phyloP scores from a whole-genome alignment of 2,113 vertebrate genomes.

The Notarius lentiginosus region DNA sequence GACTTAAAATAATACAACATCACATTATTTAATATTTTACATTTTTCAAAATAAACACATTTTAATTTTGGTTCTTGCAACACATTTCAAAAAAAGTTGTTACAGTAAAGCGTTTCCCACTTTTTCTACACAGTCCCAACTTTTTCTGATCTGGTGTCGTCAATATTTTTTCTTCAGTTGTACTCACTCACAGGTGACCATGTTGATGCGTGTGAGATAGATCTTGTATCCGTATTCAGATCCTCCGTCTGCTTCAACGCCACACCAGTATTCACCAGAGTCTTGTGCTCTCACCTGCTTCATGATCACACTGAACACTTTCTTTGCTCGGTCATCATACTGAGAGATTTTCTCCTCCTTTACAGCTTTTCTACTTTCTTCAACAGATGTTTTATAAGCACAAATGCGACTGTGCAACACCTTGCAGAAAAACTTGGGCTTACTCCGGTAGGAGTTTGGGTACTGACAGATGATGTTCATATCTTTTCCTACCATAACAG shows the following conservation, averaged over 20 bases:
- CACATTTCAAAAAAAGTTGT: no score
- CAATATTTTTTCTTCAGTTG: no score
- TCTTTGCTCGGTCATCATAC: conserved; percentile 11
- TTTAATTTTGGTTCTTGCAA: no score
- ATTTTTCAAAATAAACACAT: no score
- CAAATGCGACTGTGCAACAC: neutral
- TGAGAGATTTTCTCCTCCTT: neutral
- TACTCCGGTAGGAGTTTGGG: conserved; percentile 1
- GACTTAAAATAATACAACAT: no score
- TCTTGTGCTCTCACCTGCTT: neutral
- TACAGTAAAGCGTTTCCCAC: no score
- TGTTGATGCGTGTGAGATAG: conserved; percentile 6
- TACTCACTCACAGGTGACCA: neutral
- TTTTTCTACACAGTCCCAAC: no score
- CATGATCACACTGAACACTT: neutral
- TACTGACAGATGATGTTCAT: conserved; percentile 36
- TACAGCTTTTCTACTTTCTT: neutral
- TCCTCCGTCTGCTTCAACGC: conserved; percentile 14
- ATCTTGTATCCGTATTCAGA: conserved; percentile 14
- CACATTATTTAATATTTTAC: no score
- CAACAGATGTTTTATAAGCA: conserved; percentile 7
- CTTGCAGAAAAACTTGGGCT: conserved; percentile 33
- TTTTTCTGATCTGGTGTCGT: no score
- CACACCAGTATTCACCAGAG: conserved; percentile 33
- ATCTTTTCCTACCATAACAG: neutral